Percentiles rank a stretch among this genome's conserved stretches.
phyloP scores from a whole-genome alignment of 2,888 invertebrate genomes.

The Eupithecia inturbata region DNA sequence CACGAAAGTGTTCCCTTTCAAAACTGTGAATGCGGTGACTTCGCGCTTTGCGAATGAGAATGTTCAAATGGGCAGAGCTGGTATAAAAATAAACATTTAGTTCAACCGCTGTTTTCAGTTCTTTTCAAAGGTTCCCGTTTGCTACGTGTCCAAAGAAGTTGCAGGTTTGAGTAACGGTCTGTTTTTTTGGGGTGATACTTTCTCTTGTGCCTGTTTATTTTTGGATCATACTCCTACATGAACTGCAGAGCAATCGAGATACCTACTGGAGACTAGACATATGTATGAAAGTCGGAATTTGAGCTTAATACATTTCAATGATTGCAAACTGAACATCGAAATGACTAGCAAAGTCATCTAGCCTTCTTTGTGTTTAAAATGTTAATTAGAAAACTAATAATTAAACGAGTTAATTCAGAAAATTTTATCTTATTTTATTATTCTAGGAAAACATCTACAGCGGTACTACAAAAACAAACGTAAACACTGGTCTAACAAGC shows the following conservation, averaged over 20 bases:
- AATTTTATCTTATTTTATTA: not conserved
- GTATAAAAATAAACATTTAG: conserved; percentile 61
- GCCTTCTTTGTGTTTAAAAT: not conserved
- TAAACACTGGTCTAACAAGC: too few relatives aligned
- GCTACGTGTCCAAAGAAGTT: not conserved
- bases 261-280: not conserved
- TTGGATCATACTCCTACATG: too few relatives aligned
- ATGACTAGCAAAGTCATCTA: not conserved
- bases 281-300: not conserved
- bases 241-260: too few relatives aligned
- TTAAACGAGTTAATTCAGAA: not conserved
- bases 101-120: conserved; percentile 38
- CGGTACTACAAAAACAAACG: too few relatives aligned
- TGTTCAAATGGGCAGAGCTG: conserved; percentile 43
- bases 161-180: not conserved
- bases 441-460: not conserved
- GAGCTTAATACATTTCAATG: not conserved
- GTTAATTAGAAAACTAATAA: not conserved
- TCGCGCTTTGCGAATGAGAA: conserved; percentile 57
- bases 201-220: not conserved
- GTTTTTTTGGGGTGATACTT: not conserved
- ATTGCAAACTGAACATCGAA: not conserved
- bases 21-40: conserved; percentile 65
- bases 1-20: conserved; percentile 65
- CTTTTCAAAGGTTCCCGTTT: conserved; percentile 31